Evolutionary conservation across 1,140 invertebrate species (phyloP), one percentile per base, ranked within the genome.

Genomic region (Caerostris extrusa): DNA sequence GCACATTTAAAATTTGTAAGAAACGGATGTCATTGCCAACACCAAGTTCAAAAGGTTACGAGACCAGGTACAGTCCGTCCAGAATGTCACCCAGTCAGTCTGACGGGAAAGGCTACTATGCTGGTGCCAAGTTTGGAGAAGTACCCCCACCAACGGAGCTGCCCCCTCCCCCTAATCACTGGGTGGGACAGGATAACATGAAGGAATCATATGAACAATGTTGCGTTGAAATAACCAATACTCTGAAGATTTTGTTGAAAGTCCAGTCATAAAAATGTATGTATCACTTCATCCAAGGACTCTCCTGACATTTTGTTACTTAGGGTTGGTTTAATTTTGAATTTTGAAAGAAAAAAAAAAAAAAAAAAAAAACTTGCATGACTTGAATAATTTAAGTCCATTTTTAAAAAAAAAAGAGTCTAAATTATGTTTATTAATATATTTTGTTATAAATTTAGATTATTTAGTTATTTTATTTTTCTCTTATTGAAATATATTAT

Each of bases 71-170:
- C 57, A 93, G 92, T 93, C 92, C 92, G 92, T 93, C 92, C 92
- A 92, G 91, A 86, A 7, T 92, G 77, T 92, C 91, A 69, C 91
- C 91, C 83, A 92, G 82, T 92, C 82, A 92, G 81, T 53, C 86
- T 19, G 14, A 92, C 14, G 61, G 82, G 5, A 81, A 90, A 53
- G 82, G 64, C 61, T 93, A 89, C 58, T 93, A 93, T 56, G 92
- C 92, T 61, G 92, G 92, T 87, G 92, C 92, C 86, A 93, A 93
- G 85, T 93, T 93, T 87, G 85, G 92, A 19, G 85, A 93, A 19
- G 81, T 85, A 69, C 92, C 92, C 34, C 92, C 67, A 14, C 92
- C 92, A 6, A 93, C 92, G 6, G 85, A 93, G 86, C 19, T 93
- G 57, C 92, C 92, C 19, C 88, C 61, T 7, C 92, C 92, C 56